Evolutionary conservation across 2,797 vertebrate species (phyloP).

Genomic region (Morelia viridis): DNA sequence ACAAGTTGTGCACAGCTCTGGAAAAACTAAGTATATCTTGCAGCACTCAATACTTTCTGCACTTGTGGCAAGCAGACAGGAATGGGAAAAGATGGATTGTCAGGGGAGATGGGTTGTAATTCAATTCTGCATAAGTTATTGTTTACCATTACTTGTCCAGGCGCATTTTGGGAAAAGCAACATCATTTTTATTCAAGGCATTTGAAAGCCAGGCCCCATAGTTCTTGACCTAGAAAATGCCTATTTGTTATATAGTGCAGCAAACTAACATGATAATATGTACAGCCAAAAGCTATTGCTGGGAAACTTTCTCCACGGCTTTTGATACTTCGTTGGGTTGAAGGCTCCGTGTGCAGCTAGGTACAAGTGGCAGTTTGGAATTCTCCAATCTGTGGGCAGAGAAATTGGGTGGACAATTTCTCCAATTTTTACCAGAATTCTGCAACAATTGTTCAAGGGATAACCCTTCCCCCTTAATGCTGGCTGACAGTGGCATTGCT

Average conservation of each 20-base stretch:
- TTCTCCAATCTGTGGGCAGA: not conserved
- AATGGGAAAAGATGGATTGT: constrained; percentile 68
- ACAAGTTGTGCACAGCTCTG: constrained; percentile 71
- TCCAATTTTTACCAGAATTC: not conserved
- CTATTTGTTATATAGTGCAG: constrained; percentile 56
- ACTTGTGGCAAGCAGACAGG: constrained; percentile 69
- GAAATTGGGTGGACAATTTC: not conserved
- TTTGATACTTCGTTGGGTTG: not conserved
- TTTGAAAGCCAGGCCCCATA: constrained; percentile 56
- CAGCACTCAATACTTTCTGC: constrained; percentile 67
- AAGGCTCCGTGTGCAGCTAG: not conserved
- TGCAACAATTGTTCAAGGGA: not conserved
- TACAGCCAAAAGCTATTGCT: not conserved
- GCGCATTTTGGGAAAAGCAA: constrained; percentile 56
- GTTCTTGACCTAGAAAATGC: constrained; percentile 50
- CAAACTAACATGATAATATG: constrained; percentile 39
- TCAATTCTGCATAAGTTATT: constrained; percentile 72
- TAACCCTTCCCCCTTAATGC: not conserved
- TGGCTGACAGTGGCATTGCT: not conserved
- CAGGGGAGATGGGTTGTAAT: constrained; percentile 65
- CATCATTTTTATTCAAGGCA: constrained; percentile 67
- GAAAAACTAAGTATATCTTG: constrained; percentile 65
- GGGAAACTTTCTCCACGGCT: not conserved
- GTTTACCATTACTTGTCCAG: constrained; percentile 72
- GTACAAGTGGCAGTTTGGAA: not conserved